These are phyloP conservation scores for Tetrapedia diversipes DNA, from an alignment of 2,888 invertebrate genomes.

Conservation along the genomic window DNA sequence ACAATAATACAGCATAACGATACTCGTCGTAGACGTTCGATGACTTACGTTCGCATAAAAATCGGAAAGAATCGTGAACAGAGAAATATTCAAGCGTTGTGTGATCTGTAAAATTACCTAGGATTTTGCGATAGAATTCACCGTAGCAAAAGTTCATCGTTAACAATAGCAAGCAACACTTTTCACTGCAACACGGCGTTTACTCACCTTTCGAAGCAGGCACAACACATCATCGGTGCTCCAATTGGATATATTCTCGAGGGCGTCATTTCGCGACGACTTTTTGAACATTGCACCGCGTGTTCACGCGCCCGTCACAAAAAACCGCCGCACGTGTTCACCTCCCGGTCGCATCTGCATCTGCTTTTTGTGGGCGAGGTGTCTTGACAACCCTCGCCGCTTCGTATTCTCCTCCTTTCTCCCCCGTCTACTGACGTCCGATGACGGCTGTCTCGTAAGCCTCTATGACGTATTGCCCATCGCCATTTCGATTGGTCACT, in stretches of 20 bases:
- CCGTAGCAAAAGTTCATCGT: not conserved
- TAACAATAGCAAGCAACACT: slow-evolving; percentile 1
- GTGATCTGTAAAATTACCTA: not conserved
- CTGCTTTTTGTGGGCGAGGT: slow-evolving; percentile 73
- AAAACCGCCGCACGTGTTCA: slow-evolving; percentile 71
- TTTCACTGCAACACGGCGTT: slow-evolving; percentile 20
- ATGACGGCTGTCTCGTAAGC: slow-evolving; percentile 9
- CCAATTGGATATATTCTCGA: slow-evolving; percentile 79
- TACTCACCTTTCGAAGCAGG: slow-evolving; percentile 79
- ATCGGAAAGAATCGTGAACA: not conserved
- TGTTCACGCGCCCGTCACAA: slow-evolving; percentile 59
- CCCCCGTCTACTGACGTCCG: not conserved
- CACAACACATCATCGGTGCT: slow-evolving; percentile 74
- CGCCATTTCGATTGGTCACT: slow-evolving; percentile 57
- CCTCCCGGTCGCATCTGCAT: slow-evolving; percentile 74
- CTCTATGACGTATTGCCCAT: slow-evolving; percentile 30
- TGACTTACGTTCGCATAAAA: not conserved
- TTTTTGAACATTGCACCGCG: slow-evolving; percentile 74
- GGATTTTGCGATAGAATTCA: slow-evolving; percentile 5
- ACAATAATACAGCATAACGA: not conserved
- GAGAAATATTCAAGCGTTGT: not conserved
- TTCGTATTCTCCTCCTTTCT: slow-evolving; percentile 39
- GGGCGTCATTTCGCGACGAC: slow-evolving; percentile 73
- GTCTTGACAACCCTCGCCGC: slow-evolving; percentile 64
- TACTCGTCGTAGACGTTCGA: not conserved